These are phyloP conservation scores for Nasonia oneida DNA, from an alignment of 2,888 invertebrate species.

Conservation along the genomic window DNA sequence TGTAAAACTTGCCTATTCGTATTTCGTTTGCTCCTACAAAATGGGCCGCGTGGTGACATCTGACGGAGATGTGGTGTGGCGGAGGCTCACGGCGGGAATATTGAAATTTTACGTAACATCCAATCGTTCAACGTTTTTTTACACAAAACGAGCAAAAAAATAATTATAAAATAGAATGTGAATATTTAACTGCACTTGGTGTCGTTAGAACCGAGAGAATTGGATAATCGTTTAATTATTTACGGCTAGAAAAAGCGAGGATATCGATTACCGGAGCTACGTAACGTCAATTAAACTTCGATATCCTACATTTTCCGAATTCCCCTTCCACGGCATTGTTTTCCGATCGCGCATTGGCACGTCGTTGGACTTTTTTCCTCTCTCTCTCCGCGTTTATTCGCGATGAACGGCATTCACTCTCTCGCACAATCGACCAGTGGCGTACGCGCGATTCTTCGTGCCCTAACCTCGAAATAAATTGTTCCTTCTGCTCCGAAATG, in stretches of 20 bases:
- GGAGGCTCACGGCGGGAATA: neutral
- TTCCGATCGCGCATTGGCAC: neutral
- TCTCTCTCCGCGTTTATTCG: neutral
- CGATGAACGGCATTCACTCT: conserved; percentile 16
- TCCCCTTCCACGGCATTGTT: neutral
- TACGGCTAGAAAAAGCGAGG: neutral
- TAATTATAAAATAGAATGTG: neutral
- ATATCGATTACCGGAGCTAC: neutral
- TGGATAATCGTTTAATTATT: neutral
- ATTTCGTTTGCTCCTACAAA: neutral
- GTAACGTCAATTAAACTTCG: neutral
- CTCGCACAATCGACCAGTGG: conserved; percentile 25
- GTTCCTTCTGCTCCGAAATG: neutral
- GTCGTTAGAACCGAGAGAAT: neutral
- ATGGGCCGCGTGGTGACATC: neutral
- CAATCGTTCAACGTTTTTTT: neutral
- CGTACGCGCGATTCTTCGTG: conserved; percentile 3
- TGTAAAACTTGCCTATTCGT: too few relatives aligned
- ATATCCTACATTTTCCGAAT: conserved; percentile 3
- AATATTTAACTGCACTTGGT: neutral
- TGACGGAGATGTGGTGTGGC: neutral
- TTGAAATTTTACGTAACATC: neutral
- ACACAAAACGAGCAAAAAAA: neutral
- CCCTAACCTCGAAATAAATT: conserved; percentile 28
- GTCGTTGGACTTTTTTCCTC: neutral